Conservation (phyloP, 1,140 invertebrate genomes). For the Plectrocnemia conspersa region DNA sequence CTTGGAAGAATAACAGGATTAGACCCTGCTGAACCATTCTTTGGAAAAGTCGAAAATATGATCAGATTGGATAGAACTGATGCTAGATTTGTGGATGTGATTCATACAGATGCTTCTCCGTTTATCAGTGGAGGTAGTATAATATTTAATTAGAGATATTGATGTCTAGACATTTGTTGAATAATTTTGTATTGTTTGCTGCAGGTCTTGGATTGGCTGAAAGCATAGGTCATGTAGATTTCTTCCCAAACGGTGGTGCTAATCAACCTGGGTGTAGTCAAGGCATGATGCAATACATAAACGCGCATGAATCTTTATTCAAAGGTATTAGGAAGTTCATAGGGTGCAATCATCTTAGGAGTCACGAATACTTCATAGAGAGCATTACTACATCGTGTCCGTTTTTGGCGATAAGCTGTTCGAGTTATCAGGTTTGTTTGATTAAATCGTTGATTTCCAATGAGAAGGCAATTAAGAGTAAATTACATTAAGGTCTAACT, state of each 20-base stretch:
- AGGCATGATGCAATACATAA: constrained; percentile 64
- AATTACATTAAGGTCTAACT: too few species aligned
- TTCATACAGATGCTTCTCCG: constrained; percentile 81
- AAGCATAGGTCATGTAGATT: constrained; percentile 80
- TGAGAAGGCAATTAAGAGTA: too few species aligned
- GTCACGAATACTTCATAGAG: constrained; percentile 81
- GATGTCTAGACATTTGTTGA: background rate
- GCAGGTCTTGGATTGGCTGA: constrained; percentile 73
- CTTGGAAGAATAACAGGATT: constrained; percentile 69
- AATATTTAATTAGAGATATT: background rate
- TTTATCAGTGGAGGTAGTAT: constrained; percentile 67
- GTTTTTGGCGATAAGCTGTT: constrained; percentile 71
- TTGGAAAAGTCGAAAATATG: constrained; percentile 73
- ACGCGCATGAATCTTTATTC: constrained; percentile 55
- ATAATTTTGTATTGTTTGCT: constrained; percentile 1
- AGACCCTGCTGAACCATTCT: constrained; percentile 90
- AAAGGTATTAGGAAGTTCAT: constrained; percentile 68
- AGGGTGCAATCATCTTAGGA: constrained; percentile 80
- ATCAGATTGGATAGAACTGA: constrained; percentile 82
- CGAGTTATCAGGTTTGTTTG: constrained; percentile 62
- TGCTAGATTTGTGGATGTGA: constrained; percentile 79
- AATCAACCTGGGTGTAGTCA: constrained; percentile 81
- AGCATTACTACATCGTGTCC: constrained; percentile 72
- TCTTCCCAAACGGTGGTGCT: constrained; percentile 83
- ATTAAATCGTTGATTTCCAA: too few species aligned